Evolutionary conservation across 1,140 invertebrate species (phyloP).

Genomic region (Drosophila truncata): DNA sequence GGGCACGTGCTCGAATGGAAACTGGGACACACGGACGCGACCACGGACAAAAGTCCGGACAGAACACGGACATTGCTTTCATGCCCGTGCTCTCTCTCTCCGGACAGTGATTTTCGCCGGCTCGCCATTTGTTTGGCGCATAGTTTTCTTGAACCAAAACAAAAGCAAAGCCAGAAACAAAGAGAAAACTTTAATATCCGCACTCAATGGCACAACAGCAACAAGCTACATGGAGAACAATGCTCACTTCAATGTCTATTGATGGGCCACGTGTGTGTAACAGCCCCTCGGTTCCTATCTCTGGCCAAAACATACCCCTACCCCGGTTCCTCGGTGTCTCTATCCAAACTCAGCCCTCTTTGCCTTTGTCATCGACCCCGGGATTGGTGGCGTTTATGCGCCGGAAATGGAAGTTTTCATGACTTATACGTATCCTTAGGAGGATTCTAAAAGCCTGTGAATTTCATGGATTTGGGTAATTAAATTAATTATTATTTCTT

Average conservation of each 20-base stretch:
- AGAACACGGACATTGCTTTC: constrained; percentile 54
- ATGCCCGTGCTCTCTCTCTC: constrained; percentile 46
- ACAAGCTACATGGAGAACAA: constrained; percentile 47
- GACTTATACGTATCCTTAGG: background rate
- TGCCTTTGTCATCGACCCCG: constrained; percentile 15
- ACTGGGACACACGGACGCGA: constrained; percentile 64
- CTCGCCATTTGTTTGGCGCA: constrained; percentile 57
- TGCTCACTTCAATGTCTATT: constrained; percentile 71
- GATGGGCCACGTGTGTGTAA: constrained; percentile 55
- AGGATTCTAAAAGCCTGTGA: background rate
- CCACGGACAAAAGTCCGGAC: constrained; percentile 11
- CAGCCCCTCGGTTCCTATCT: constrained; percentile 21
- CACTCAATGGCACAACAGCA: constrained; percentile 64
- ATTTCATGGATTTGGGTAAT: no score
- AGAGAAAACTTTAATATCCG: constrained; percentile 61
- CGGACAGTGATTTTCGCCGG: constrained; percentile 60
- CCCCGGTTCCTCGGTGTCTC: background rate
- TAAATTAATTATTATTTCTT: no score
- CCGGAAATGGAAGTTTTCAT: constrained; percentile 14
- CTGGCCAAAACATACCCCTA: constrained; percentile 3
- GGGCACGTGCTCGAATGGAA: constrained; percentile 50
- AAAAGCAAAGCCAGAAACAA: constrained; percentile 52
- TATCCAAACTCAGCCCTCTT: background rate
- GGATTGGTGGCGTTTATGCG: constrained; percentile 31
- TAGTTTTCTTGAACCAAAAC: constrained; percentile 58